These are phyloP conservation scores for Drosophila bocqueti DNA, from an alignment of 1,140 invertebrate genomes.

Conservation along the genomic window DNA sequence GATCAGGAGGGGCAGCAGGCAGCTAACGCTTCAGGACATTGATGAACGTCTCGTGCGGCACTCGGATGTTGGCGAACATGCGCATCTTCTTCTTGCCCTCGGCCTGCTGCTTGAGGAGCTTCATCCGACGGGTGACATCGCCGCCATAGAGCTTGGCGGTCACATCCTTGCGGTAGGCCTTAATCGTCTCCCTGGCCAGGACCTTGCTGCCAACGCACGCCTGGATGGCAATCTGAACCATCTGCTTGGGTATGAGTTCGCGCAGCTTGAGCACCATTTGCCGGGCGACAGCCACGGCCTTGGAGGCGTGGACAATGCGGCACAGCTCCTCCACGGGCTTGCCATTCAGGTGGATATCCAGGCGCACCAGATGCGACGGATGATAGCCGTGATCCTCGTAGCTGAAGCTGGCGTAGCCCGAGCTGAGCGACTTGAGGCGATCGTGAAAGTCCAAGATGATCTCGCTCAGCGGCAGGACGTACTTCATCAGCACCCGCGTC, in stretches of 20 bases:
- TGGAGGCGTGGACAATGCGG: constrained; percentile 91
- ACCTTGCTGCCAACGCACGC: constrained; percentile 93
- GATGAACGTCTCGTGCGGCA: constrained; percentile 97
- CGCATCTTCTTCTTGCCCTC: constrained; percentile 97
- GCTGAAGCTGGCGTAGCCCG: constrained; percentile 99
- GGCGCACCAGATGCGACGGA: constrained; percentile 86
- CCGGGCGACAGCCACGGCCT: constrained; percentile 89
- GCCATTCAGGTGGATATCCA: constrained; percentile 94
- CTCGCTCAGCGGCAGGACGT: constrained; percentile 95
- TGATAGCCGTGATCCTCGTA: constrained; percentile 97
- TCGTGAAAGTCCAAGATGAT: constrained; percentile 98
- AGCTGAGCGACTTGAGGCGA: constrained; percentile 93
- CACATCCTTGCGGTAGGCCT: constrained; percentile 96
- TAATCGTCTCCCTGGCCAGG: constrained; percentile 94
- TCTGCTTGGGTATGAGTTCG: constrained; percentile 95
- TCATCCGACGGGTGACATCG: constrained; percentile 95
- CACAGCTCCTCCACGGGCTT: constrained; percentile 94
- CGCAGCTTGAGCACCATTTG: constrained; percentile 92
- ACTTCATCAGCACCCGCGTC: constrained; percentile 92
- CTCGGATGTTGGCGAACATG: constrained; percentile 94
- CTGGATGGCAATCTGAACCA: constrained; percentile 95
- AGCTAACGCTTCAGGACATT: constrained; percentile 92
- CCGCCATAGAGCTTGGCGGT: constrained; percentile 97
- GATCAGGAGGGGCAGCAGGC: not conserved
- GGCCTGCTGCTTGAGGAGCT: constrained; percentile 94